Base-by-base conservation (phyloP, 2,113 vertebrate genomes). In the Cyprinus carpio region DNA sequence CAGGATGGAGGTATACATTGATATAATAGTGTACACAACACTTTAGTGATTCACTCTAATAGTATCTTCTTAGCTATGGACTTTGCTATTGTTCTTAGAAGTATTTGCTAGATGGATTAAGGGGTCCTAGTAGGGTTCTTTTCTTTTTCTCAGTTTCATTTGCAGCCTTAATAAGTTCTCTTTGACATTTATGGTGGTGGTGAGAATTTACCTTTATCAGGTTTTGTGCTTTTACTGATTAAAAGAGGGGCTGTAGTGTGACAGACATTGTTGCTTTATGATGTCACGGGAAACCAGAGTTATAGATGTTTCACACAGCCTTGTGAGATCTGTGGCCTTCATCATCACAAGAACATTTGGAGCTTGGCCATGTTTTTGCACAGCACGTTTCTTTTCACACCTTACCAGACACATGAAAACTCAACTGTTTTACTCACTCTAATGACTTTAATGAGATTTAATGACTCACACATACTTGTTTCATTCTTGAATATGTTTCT, bases 31-130 rank as follows among this genome's bases (percentile, higher is more conserved):
- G 82, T 83, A 49, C 64, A 79, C 78, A 87, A 25, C 8, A 29
- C 62, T 80, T 56, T 77, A 15, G 74, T 1, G n/a, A 25, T 49
- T n/a, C 67, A 56, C 31, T 69, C 27, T 5, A 60, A 71, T 23
- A 62, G 56, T 81, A 81, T 87, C 64, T 81, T 62, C 49, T 76
- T 86, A 31, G 6, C 16, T 74, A 62, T 60, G 18, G 20, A 27
- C n/a, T 84, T 51, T 67, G 29, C 46, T 43, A 71, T 83, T 85
- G 84, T 86, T 51, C 49, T 75, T 8, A 25, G 75, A 74, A 84
- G 86, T 81, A 83, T 86, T 85, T 69, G 56, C 71, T 74, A 34
- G 62, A 60, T 54, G 20, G 69, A 82, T 83, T 86, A 75, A 37
- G 8, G 51, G 79, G 54, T 56, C 49, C 31, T 75, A 29, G 4